Base-by-base conservation (phyloP, 2,113 vertebrate genomes). In the Myanophis thanlyinensis region DNA sequence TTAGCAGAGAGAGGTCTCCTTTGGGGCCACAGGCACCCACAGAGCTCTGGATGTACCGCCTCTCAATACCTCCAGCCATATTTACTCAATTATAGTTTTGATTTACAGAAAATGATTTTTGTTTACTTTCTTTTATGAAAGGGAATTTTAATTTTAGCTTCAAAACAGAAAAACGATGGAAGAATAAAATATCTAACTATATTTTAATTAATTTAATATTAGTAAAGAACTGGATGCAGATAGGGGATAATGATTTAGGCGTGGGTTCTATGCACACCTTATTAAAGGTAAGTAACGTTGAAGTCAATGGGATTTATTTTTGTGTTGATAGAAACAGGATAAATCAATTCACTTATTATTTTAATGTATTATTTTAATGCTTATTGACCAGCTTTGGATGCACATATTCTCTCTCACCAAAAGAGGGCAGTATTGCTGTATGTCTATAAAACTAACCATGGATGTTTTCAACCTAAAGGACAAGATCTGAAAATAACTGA, bases 391-490 rank as follows among this genome's bases (percentile, higher is more conserved):
- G 51, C 44, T 85, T 92, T 53, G 23, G n/a, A 3, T n/a, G 15
- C 25, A 80, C 47, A 40, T 9, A 67, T 5, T 9, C 10, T 51
- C 80, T 93, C 44, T 49, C 8, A 52, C 92, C 93, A 91, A 87
- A 88, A 90, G 95, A 91, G 86, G 95, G 93, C 93, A 93, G 91
- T 40, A 89, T 27, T 91, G 46, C 46, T 89, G 84, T 90, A 73
- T 85, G 25, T 22, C 20, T 40, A 67, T 51, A 49, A 44, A 51
- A 90, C 62, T 92, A 44, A 27, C 18, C 53, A 40, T 18, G 40
- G 49, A 80, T 47, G 20, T 53, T 46, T 40, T 73, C 54, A 44
- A 20, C 46, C 51, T 73, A 54, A 92, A 49, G 35, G 7, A 25
- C 27, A 48, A 62, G 30, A 49, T 30, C 27, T 54, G 54, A 91